Evolutionary conservation across 2,888 invertebrate species (phyloP), one percentile per base, ranked within the genome.

Genomic region (Microctonus aethiopoides): DNA sequence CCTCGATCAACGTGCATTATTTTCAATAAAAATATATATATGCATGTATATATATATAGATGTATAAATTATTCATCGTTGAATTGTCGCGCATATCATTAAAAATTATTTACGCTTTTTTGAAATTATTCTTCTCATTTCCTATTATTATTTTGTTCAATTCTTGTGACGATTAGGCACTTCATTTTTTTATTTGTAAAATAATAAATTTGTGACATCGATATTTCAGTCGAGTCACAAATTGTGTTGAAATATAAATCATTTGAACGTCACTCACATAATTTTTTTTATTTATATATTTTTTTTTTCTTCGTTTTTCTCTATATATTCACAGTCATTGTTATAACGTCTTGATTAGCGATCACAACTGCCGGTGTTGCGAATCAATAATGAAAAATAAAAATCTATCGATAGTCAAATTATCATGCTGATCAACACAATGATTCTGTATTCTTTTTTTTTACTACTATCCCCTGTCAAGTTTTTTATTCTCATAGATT

Each of bases 91-190:
- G n/a, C n/a, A 64, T 62, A 68, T 56, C 62, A 60, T 63, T 71
- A 68, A 64, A 68, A 72, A 75, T 63, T 69, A 76, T 72, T 71
- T 73, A 75, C 72, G 68, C 66, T 70, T 67, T 52, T 57, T 62
- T 67, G 68, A 66, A 71, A 70, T 56, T 71, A 46, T 67, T 41
- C n/a, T 66, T 68, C 68, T 72, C 68, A 62, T 20, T 56, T 65
- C 41, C 39, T 56, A 56, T 67, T 65, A 64, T 75, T 70, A 72
- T 65, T 52, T 66, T 72, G 70, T 72, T 39, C 70, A 69, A 61
- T 70, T 68, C 24, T 75, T 41, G 71, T 68, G 74, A 72, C 70
- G 70, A 71, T 75, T 76, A 76, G 76, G 76, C 76, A 76, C 76
- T 76, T 76, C 67, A 59, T 67, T 65, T 70, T 65, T 70, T 57